These are phyloP conservation scores for Malacoctenus gilli DNA, from an alignment of 2,797 vertebrate species.

Conservation along the genomic window DNA sequence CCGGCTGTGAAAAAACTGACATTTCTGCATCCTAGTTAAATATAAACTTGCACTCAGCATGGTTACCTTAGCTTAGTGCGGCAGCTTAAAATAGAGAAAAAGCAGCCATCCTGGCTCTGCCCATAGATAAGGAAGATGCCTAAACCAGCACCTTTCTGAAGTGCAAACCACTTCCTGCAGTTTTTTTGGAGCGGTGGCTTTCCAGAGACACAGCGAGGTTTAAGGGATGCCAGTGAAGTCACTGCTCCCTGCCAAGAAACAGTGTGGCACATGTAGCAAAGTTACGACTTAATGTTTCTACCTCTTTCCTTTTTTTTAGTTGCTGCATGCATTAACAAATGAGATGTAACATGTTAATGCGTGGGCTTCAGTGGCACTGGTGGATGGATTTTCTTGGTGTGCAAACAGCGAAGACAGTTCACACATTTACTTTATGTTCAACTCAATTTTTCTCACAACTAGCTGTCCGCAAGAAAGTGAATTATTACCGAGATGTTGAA, in stretches of 20 bases:
- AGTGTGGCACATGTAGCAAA: background rate
- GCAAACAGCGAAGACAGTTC: background rate
- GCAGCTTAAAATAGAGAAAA: constrained; percentile 1
- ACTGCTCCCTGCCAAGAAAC: too few species aligned
- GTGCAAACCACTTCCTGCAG: background rate
- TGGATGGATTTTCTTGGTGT: background rate
- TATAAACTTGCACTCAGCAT: background rate
- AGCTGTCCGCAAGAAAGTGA: background rate
- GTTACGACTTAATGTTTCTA: background rate
- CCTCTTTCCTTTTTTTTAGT: too few species aligned
- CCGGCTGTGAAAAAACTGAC: background rate
- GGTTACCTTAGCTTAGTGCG: constrained; percentile 1
- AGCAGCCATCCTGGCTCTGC: background rate
- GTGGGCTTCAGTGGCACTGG: background rate
- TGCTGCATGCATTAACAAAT: background rate
- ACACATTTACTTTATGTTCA: background rate
- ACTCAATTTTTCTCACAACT: background rate
- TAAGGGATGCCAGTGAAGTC: too few species aligned
- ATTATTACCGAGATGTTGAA: too few species aligned
- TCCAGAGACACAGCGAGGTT: background rate
- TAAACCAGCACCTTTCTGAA: constrained; percentile 2
- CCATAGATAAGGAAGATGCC: background rate
- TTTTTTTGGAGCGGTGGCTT: background rate
- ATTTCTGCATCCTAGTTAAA: constrained; percentile 2
- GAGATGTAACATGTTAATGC: background rate